Base-by-base conservation (phyloP, 2,113 vertebrate genomes). In the Tapirus terrestris region DNA sequence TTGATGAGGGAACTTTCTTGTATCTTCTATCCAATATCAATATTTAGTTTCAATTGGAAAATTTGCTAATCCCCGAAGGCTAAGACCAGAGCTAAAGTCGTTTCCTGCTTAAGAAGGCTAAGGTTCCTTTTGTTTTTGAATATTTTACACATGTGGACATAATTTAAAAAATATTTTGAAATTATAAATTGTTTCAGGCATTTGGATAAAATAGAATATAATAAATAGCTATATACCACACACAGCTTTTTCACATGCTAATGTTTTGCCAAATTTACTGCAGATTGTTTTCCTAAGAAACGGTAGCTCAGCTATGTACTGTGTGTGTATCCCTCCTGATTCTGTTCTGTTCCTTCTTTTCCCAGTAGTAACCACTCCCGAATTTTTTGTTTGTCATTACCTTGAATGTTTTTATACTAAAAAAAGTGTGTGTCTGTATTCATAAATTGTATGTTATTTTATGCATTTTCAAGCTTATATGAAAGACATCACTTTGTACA, bases 131-230 rank as follows among this genome's bases (percentile, higher is more conserved):
- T 91, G 51, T 93, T 91, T 83, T n/a, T 79, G 9, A 84, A 27
- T 76, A 63, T 73, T 90, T 88, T 92, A 89, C 2, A 56, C 14
- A 10, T 21, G 6, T 73, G 36, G 29, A 83, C 21, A 29, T 84
- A 80, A 90, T 93, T 86, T 81, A 27, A n/a, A 53, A 80, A 80
- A 33, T 60, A 76, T 56, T 89, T 90, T 90, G 36, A 92, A 96
- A 89, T 94, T 60, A 33, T 53, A 91, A 82, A 65, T 63, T 76
- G 21, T 92, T 89, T 79, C 5, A 75, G 39, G 61, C 60, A 45
- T 79, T 21, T 58, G 60, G 77, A 33, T 20, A 89, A 89, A 89
- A 17, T 25, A 87, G 27, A 75, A 68, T 70, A 63, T 67, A 58
- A 58, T 79, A 77, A 92, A 45, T 82, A 89, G 63, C 27, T 92